phyloP scores from a whole-genome alignment of 2,888 invertebrate genomes.

The Antheraea assamensis region DNA sequence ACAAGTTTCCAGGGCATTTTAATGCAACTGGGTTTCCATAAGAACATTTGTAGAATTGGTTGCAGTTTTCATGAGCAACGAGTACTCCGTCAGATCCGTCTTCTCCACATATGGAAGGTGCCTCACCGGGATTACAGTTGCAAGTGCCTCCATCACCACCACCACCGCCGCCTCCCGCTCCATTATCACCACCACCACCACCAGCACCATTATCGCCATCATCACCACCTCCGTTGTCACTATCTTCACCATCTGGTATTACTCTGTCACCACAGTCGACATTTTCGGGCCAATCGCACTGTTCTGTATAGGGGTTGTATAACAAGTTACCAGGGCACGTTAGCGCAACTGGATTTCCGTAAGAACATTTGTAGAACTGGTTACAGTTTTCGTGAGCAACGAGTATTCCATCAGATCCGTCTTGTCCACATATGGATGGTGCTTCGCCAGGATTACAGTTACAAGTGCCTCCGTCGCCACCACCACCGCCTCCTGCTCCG shows the following conservation, averaged over 20 bases:
- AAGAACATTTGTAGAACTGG: constrained; percentile 39
- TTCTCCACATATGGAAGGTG: constrained; percentile 39
- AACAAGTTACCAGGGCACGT: constrained; percentile 34
- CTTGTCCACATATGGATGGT: constrained; percentile 36
- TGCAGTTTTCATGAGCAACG: constrained; percentile 50
- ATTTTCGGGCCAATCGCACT: constrained; percentile 38
- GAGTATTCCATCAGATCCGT: constrained; percentile 35
- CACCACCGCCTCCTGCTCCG: constrained; percentile 22
- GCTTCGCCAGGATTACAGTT: constrained; percentile 35
- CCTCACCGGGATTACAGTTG: constrained; percentile 35
- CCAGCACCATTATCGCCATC: constrained; percentile 36
- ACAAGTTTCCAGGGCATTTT: constrained; percentile 30
- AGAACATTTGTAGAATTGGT: constrained; percentile 44
- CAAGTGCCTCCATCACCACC: constrained; percentile 27
- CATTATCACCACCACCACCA: constrained; percentile 18
- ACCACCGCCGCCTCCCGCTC: constrained; percentile 19
- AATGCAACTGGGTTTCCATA: constrained; percentile 34
- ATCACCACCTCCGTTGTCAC: constrained; percentile 24
- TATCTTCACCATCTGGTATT: constrained; percentile 25
- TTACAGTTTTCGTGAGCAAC: constrained; percentile 47
- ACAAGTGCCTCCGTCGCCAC: constrained; percentile 20
- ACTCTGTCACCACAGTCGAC: constrained; percentile 42
- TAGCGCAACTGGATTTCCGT: constrained; percentile 33
- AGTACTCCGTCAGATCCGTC: constrained; percentile 41
- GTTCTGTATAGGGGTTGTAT: constrained; percentile 37